Evolutionary conservation across 2,888 invertebrate genomes (phyloP), one percentile per base, ranked within the genome.

Genomic region (Sminthurides aquaticus): DNA sequence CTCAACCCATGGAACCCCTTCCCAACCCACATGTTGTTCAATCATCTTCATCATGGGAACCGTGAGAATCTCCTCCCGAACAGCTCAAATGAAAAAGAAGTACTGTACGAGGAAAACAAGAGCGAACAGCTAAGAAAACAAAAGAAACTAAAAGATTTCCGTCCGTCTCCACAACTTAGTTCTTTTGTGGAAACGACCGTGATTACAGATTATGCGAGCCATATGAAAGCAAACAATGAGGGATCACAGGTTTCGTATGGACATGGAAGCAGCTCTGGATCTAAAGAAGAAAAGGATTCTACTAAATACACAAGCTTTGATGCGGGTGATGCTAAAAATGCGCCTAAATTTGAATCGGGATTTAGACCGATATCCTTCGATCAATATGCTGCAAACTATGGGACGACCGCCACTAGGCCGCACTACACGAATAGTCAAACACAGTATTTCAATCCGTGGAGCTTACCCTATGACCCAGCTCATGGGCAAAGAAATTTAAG

Each of bases 111-210:
- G 48, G 43, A 57, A 48, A 60, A 49, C 28, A 69, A 60, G 55
- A 62, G 52, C 49, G 57, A 62, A 57, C 59, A 60, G 43, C 5
- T 56, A 15, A 29, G 64, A 28, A 49, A 54, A 27, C 55, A 60
- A 57, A 63, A 63, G 18, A 67, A 65, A 57, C 34, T 66, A 0
- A 43, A 52, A 49, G 66, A 67, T 63, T 74, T 74, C 57, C 62
- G 70, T 15, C 74, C 74, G 11, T 71, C 71, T 18, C 73, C 73
- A 1, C 71, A 73, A 69, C 60, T 73, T 26, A 70, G 69, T 64
- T 68, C 70, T 5, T 73, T 67, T 43, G 65, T 71, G 49, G 73
- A 73, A 58, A 67, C 73, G 3, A 68, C 68, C 29, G 65, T 65
- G 22, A 57, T 65, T 27, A 54, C 59, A 1, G 64, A 64, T 29